phyloP scores from a whole-genome alignment of 2,797 vertebrate species.

The Xyrichtys novacula region DNA sequence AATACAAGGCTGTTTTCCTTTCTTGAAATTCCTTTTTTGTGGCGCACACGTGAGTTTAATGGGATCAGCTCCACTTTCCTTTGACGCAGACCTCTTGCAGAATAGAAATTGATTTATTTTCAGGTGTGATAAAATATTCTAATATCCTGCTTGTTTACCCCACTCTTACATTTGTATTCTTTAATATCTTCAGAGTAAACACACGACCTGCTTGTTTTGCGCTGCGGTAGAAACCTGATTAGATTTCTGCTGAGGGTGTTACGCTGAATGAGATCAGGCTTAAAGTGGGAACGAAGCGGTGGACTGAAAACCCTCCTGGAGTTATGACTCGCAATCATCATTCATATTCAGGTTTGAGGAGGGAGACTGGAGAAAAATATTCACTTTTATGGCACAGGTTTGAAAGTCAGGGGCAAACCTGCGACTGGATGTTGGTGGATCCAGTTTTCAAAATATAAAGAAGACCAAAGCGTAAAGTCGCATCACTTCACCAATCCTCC shows the following conservation, averaged over 20 bases:
- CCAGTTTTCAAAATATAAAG: too few species aligned
- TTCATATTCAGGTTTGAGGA: conserved; percentile 31
- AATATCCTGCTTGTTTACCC: conserved; percentile 17
- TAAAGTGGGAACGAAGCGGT: conserved; percentile 23
- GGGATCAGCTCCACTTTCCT: conserved; percentile 39
- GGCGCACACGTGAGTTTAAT: conserved; percentile 42
- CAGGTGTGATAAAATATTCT: conserved; percentile 28
- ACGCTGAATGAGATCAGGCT: conserved; percentile 42
- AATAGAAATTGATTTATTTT: conserved; percentile 39
- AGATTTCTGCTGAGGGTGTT: conserved; percentile 28
- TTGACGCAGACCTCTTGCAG: conserved; percentile 34
- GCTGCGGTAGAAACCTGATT: conserved; percentile 51
- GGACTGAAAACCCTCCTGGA: conserved; percentile 31
- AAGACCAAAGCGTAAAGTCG: too few species aligned
- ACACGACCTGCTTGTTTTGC: conserved; percentile 42
- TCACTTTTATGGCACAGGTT: background rate
- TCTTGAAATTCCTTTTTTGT: too few species aligned
- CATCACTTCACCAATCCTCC: background rate
- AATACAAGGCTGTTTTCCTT: too few species aligned
- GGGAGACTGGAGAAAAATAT: too few species aligned
- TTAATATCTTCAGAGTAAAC: conserved; percentile 4
- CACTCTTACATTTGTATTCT: conserved; percentile 5
- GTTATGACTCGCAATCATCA: conserved; percentile 30
- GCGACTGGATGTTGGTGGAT: background rate
- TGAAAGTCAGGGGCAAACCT: too few species aligned